These are phyloP conservation scores for Azorinus chamasolen DNA, from an alignment of 2,888 invertebrate species.

Conservation along the genomic window DNA sequence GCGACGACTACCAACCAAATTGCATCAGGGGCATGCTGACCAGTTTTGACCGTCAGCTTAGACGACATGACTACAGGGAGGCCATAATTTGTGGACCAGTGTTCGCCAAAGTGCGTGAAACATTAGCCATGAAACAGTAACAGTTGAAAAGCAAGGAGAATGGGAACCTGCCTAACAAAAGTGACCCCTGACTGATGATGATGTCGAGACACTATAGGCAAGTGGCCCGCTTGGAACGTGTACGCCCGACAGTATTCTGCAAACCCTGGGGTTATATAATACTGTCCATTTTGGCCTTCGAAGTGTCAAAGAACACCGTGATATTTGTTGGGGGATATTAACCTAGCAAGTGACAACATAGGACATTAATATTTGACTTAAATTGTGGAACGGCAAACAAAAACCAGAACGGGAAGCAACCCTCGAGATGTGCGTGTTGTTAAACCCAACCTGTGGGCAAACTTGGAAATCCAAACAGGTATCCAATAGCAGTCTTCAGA, in stretches of 20 bases:
- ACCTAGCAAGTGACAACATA: constrained; percentile 1
- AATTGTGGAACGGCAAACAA: constrained; percentile 43
- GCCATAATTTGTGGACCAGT: background rate
- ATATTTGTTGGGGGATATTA: constrained; percentile 47
- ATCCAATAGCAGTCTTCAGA: constrained; percentile 33
- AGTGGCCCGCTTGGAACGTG: constrained; percentile 21
- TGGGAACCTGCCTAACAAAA: background rate
- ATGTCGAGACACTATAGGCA: constrained; percentile 19
- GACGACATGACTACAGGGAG: background rate
- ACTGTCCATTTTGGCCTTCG: constrained; percentile 45
- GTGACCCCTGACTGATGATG: background rate
- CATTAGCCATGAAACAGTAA: background rate
- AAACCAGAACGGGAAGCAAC: constrained; percentile 45
- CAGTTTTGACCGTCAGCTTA: background rate
- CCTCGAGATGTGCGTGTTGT: constrained; percentile 36
- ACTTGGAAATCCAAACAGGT: constrained; percentile 12
- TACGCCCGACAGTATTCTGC: constrained; percentile 35
- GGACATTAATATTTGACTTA: constrained; percentile 41
- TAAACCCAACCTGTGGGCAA: constrained; percentile 48
- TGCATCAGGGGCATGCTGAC: background rate
- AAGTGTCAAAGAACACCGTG: constrained; percentile 31
- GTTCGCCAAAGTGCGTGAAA: background rate
- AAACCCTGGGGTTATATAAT: constrained; percentile 44
- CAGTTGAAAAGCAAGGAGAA: background rate
- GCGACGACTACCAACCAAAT: background rate